phyloP scores from a whole-genome alignment of 2,797 vertebrate species.

The Trachurus trachurus region DNA sequence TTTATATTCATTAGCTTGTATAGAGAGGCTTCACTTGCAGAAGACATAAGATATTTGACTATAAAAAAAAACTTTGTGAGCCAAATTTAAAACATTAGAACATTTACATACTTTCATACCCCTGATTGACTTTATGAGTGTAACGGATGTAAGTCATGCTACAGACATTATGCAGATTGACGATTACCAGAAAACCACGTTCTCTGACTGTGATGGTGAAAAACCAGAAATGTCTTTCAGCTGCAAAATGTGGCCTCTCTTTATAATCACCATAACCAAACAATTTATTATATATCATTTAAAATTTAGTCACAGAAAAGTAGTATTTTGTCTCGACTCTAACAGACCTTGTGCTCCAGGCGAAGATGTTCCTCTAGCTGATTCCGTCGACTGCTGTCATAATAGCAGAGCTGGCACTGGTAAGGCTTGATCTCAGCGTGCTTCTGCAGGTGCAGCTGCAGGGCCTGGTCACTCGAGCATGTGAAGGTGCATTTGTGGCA shows the following conservation, averaged over 20 bases:
- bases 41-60: background rate
- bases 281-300: background rate
- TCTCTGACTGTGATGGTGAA: background rate
- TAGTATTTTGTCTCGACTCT: background rate
- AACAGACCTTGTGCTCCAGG: constrained; percentile 95
- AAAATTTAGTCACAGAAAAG: constrained; percentile 18
- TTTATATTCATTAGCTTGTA: constrained; percentile 1
- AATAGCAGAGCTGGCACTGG: constrained; percentile 98
- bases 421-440: constrained; percentile 96
- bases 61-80: constrained; percentile 7
- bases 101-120: constrained; percentile 14
- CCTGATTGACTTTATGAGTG: constrained; percentile 12
- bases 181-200: constrained; percentile 16
- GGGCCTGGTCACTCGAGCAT: constrained; percentile 95
- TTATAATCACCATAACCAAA: background rate
- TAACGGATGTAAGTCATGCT: constrained; percentile 9
- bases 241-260: background rate
- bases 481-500: constrained; percentile 99
- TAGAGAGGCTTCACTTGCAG: background rate
- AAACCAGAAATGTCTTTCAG: background rate
- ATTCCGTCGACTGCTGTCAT: constrained; percentile 93
- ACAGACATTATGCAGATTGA: constrained; percentile 15
- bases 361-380: constrained; percentile 95
- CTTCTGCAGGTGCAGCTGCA: constrained; percentile 97
- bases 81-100: background rate